Evolutionary conservation across 2,113 vertebrate species (phyloP), one percentile per base, ranked within the genome.

Genomic region (Sinocyclocheilus rhinocerous): DNA sequence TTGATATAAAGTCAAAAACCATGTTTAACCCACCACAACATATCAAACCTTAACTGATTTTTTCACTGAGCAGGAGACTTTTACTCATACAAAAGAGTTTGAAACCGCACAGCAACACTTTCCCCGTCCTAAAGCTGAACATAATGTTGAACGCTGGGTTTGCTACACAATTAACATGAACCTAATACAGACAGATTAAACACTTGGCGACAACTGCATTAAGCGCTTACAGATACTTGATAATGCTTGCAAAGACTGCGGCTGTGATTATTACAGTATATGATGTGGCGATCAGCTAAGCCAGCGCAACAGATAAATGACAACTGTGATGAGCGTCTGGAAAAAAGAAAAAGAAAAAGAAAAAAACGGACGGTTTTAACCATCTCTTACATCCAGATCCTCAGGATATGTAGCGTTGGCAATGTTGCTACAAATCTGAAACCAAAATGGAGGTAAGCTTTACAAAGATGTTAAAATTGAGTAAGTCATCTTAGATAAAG

Each of bases 391-490:
- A 59, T 82, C 88, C 78, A 73, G 82, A 55, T 84, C 88, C 89
- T 87, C 87, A 88, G 86, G 42, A n/a, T 76, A 86, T 91, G 55
- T 42, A 87, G 89, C 85, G 86, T 84, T 85, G 83, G 57, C 42
- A 88, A 76, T 48, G 45, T 90, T 91, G 91, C 94, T 93, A 94
- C 69, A 93, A 90, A 94, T 93, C 94, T 95, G 92, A 93, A 93
- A 94, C 69, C 82, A 89, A 90, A 93, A 90, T 90, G 89, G 52
- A 89, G 85, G 76, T 84, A 92, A 85, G 89, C 87, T 90, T 92
- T 80, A 91, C 45, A 73, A 50, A 81, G 36, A 61, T 22, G 4
- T 85, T n/a, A 26, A 87, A 50, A 48, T n/a, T 5, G 13, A 9
- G 22, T 4, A 48, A 45, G 70, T 75, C 39, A 75, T 6, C 20